These are phyloP conservation scores for Cyclopterus lumpus DNA, from an alignment of 2,797 vertebrate genomes.

Conservation along the genomic window DNA sequence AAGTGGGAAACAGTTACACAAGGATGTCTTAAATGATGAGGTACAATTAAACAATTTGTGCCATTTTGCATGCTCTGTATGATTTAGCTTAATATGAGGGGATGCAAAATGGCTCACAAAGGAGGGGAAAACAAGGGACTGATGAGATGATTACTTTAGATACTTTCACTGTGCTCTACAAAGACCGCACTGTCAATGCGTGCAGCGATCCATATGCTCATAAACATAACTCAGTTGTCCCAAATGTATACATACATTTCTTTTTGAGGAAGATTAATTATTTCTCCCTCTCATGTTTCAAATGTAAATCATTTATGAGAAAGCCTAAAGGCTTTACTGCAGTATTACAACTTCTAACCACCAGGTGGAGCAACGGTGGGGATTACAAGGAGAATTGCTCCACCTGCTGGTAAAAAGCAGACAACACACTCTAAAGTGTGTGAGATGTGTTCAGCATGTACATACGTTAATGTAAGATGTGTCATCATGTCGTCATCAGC, in stretches of 20 bases:
- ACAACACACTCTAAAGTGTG: constrained; percentile 20
- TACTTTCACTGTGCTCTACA: not conserved
- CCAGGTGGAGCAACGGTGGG: constrained; percentile 70
- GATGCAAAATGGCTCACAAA: constrained; percentile 43
- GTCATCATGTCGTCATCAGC: not conserved
- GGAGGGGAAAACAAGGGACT: no score
- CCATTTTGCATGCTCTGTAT: constrained; percentile 37
- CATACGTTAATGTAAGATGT: not conserved
- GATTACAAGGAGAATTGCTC: constrained; percentile 33
- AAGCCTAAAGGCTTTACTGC: not conserved
- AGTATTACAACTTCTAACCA: constrained; percentile 59
- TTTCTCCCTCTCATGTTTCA: not conserved
- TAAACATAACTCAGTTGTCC: not conserved
- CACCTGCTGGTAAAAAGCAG: constrained; percentile 56
- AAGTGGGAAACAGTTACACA: constrained; percentile 7
- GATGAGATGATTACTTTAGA: not conserved
- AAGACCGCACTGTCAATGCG: not conserved
- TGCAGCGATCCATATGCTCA: not conserved
- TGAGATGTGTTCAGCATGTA: constrained; percentile 9
- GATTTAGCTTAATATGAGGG: constrained; percentile 12
- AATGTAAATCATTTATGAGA: not conserved
- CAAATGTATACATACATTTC: not conserved
- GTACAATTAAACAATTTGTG: constrained; percentile 3
- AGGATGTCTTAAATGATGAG: constrained; percentile 4
- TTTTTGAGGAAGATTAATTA: not conserved